Evolutionary conservation across 2,113 vertebrate genomes (phyloP), one percentile per base, ranked within the genome.

Genomic region (Loxodonta africana): DNA sequence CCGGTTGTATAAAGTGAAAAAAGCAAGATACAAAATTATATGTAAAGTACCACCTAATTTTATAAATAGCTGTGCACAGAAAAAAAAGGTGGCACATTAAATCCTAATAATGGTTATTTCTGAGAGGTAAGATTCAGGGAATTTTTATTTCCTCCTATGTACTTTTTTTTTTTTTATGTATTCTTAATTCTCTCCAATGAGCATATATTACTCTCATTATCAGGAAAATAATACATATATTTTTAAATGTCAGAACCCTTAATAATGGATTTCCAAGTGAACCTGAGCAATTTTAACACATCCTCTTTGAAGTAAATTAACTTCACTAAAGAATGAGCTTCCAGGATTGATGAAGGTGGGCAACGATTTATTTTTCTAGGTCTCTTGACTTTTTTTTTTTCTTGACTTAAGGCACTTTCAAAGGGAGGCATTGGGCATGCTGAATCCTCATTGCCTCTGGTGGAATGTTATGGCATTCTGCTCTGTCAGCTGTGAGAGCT

Each of bases 71-170:
- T 77, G n/a, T 26, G 28, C 69, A 25, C 26, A 46, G 37, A 20
- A 37, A 84, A 51, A 51, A 51, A 37, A 8, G 21, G 23, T 6
- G 53, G 67, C n/a, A 37, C 20, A 30, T 88, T 95, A 93, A 94
- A 95, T 10, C 60, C 48, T 96, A 92, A 96, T 90, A 82, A 77
- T 78, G n/a, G 33, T 73, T 88, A 88, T 95, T 97, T 95, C 77
- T 90, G 17, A 90, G 78, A 96, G 57, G 65, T 46, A 88, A 87
- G 44, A 94, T 92, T 81, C 69, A 83, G 41, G 71, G 84, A 87
- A 80, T 44, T 96, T 73, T 96, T 78, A 46, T 48, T 93, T 95
- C 80, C 90, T 85, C 95, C 74, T 73, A 46, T 5, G 1, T 65
- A 60, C 46, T 48, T 95, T 18, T 93, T 93, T 44, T 48, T 95